Conservation (phyloP, 1,140 invertebrate genomes). For the Limonius californicus region DNA sequence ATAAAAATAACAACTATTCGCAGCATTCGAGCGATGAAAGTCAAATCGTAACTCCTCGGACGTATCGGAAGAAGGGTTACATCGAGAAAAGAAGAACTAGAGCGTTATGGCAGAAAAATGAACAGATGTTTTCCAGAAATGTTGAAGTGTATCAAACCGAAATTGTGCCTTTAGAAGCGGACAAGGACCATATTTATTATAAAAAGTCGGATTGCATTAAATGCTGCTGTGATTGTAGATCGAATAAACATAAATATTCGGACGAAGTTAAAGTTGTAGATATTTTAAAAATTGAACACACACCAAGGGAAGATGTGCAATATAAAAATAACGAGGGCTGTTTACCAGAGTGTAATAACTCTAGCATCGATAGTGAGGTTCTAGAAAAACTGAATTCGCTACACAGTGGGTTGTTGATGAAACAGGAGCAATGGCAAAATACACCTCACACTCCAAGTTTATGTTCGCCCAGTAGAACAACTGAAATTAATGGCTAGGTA, state of each 20-base stretch:
- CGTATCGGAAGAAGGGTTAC: conserved; percentile 38
- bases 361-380: not conserved
- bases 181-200: conserved; percentile 43
- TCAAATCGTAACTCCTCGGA: conserved; percentile 49
- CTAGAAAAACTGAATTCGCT: not conserved
- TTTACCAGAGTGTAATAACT: not conserved
- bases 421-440: conserved; percentile 40
- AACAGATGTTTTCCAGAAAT: no score
- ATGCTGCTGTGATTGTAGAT: conserved; percentile 41
- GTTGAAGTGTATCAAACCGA: conserved; percentile 44
- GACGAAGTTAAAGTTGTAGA: conserved; percentile 33
- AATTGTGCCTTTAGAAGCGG: conserved; percentile 41
- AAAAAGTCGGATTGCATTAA: conserved; percentile 22
- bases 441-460: conserved; percentile 47
- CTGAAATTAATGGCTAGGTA: not conserved
- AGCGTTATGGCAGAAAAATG: conserved; percentile 40
- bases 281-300: conserved; percentile 41
- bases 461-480: conserved; percentile 20
- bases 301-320: conserved; percentile 15
- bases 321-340: not conserved
- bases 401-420: conserved; percentile 33
- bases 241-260: conserved; percentile 21
- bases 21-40: conserved; percentile 59
- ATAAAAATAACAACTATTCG: conserved; percentile 46
- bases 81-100: conserved; percentile 34